Conservation (phyloP, 2,888 invertebrate species). For the Coelogynopora nodosa region DNA sequence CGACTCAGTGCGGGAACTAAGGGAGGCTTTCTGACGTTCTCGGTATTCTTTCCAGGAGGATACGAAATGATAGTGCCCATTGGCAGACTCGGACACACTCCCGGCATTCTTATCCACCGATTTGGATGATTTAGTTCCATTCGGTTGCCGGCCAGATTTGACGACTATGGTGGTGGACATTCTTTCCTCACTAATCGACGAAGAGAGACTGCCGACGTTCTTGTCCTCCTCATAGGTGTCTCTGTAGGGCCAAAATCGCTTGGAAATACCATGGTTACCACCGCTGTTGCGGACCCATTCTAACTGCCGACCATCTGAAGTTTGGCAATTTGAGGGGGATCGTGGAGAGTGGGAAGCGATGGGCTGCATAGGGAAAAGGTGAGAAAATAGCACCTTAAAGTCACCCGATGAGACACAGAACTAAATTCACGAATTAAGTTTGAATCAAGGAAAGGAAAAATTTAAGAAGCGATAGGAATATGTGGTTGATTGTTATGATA, state of each 20-base stretch:
- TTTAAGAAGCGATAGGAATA: background rate
- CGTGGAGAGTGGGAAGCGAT: background rate
- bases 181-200: background rate
- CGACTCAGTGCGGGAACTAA: background rate
- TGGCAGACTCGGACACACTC: background rate
- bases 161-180: background rate
- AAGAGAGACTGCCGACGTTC: background rate
- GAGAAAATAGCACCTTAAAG: background rate
- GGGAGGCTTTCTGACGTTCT: background rate
- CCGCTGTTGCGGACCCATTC: constrained; percentile 43
- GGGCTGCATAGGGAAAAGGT: background rate
- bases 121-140: too few species aligned
- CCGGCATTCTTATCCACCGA: background rate
- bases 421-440: background rate
- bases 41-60: background rate
- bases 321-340: background rate
- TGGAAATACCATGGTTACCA: constrained; percentile 41
- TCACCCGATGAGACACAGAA: constrained; percentile 11
- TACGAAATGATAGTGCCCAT: background rate
- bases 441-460: background rate
- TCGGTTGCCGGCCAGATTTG: background rate
- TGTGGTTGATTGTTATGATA: too few species aligned
- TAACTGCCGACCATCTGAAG: background rate
- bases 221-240: background rate
- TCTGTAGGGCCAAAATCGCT: constrained; percentile 42